Base-by-base conservation (phyloP, 2,797 vertebrate species). In the Pseudotriccus pelzelni region DNA sequence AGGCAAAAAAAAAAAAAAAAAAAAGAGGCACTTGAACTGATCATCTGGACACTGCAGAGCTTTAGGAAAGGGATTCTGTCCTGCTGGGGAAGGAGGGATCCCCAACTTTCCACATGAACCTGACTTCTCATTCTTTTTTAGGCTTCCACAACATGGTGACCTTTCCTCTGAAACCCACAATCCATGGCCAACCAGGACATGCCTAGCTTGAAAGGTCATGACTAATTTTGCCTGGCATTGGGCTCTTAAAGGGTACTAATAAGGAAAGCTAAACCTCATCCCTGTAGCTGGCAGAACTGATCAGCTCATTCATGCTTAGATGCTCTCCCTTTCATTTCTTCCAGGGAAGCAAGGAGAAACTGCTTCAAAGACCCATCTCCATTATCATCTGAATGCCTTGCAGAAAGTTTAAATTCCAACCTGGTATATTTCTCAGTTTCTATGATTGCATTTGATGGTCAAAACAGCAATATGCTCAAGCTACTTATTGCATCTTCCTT, bases 311-410 rank as follows among this genome's bases (percentile, higher is more conserved):
- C 67, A 39, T 97, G 95, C 97, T 98, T 97, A 98, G 98, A 94
- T 89, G 59, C 92, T 98, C 90, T 97, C 97, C 97, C 95, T 98
- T 98, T 98, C 97, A 97, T 98, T 97, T 98, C 94, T 98, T 98
- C 97, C 96, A 98, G 98, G 98, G 97, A 97, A 97, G 97, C 98
- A 97, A 98, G 98, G 97, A 98, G 97, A 98, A 97, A 97, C 96
- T 96, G 96, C 97, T 97, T 96, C 97, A 98, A 97, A 97, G 98
- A 98, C 94, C 97, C 97, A 97, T 97, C 97, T 98, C 97, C 97
- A 97, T 98, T 98, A 96, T 98, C 97, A 97, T 96, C 97, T 97
- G 97, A 98, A 96, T 98, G 97, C 96, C 96, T 97, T 98, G 97
- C 98, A 98, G 97, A 98, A 98, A 98, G 90, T 97, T 97, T 98